Evolutionary conservation across 2,797 vertebrate genomes (phyloP).

Genomic region (Sebastiscus tertius): DNA sequence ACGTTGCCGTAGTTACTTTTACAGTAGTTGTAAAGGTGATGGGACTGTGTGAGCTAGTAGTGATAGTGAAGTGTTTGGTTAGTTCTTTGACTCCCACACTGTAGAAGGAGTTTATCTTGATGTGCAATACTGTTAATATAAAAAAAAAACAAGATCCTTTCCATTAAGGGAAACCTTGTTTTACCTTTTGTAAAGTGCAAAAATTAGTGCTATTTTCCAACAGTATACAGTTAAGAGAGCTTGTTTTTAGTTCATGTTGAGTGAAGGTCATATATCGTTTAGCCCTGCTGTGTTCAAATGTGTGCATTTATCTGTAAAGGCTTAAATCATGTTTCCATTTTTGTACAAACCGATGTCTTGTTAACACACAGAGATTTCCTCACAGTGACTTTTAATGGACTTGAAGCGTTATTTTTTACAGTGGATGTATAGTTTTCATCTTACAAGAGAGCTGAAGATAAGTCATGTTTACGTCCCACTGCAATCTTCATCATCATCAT

Average conservation of each 20-base stretch:
- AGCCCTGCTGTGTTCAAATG: conserved; percentile 25
- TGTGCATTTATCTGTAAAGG: conserved; percentile 44
- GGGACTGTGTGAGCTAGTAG: conserved; percentile 56
- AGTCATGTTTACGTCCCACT: conserved; percentile 60
- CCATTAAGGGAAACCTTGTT: conserved; percentile 38
- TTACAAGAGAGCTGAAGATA: conserved; percentile 43
- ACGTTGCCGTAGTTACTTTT: conserved; percentile 57
- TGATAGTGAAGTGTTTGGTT: conserved; percentile 59
- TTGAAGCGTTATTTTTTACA: conserved; percentile 46
- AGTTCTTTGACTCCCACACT: conserved; percentile 40
- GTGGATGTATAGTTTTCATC: conserved; percentile 41
- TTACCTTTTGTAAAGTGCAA: conserved; percentile 55
- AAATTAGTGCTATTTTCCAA: conserved; percentile 32
- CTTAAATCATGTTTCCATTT: conserved; percentile 41
- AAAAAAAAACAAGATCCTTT: conserved; percentile 33
- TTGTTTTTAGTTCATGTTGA: conserved; percentile 31
- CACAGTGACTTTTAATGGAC: conserved; percentile 48
- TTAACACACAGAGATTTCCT: conserved; percentile 37
- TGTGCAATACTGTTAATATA: conserved; percentile 69
- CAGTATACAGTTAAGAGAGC: conserved; percentile 28
- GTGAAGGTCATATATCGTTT: conserved; percentile 34
- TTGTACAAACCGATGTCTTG: conserved; percentile 47
- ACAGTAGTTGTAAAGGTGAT: conserved; percentile 52
- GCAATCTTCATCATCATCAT: conserved; percentile 38
- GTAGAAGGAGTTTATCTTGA: conserved; percentile 54